Evolutionary conservation across 2,888 invertebrate genomes (phyloP).

Genomic region (Oxyteleia sp.): DNA sequence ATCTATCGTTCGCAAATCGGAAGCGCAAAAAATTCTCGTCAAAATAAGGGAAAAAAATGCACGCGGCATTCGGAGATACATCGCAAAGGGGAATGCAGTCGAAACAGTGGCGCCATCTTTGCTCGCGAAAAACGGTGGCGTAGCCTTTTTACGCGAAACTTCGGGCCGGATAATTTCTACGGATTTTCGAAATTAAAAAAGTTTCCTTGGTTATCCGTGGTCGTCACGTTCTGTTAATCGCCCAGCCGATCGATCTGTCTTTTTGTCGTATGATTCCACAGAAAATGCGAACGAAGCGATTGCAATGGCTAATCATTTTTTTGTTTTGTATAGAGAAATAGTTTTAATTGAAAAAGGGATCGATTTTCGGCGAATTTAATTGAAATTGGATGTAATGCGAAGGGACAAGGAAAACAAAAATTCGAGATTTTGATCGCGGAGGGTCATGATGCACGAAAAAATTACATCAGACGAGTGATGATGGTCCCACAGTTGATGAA

Average conservation of each 20-base stretch:
- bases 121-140: conserved; percentile 15
- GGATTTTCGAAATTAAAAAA: conserved; percentile 84
- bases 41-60: conserved; percentile 9
- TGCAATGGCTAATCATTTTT: conserved; percentile 20
- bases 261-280: conserved; percentile 45
- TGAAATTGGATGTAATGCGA: not conserved
- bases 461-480: no score
- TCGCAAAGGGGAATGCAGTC: not conserved
- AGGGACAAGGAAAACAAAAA: no score
- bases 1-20: conserved; percentile 34
- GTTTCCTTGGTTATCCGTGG: conserved; percentile 72
- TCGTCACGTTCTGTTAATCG: conserved; percentile 62
- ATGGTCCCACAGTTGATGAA: no score
- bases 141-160: conserved; percentile 46
- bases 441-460: no score
- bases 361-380: conserved; percentile 9
- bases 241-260: conserved; percentile 48
- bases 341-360: conserved; percentile 29
- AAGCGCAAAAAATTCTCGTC: not conserved
- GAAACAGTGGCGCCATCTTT: conserved; percentile 25
- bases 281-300: conserved; percentile 23
- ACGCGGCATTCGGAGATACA: not conserved
- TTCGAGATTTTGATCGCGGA: no score
- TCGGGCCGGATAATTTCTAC: conserved; percentile 80
- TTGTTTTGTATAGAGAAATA: not conserved